These are phyloP conservation scores for Pristionchus maxplancki DNA, from an alignment of 2,888 invertebrate species.

Conservation along the genomic window DNA sequence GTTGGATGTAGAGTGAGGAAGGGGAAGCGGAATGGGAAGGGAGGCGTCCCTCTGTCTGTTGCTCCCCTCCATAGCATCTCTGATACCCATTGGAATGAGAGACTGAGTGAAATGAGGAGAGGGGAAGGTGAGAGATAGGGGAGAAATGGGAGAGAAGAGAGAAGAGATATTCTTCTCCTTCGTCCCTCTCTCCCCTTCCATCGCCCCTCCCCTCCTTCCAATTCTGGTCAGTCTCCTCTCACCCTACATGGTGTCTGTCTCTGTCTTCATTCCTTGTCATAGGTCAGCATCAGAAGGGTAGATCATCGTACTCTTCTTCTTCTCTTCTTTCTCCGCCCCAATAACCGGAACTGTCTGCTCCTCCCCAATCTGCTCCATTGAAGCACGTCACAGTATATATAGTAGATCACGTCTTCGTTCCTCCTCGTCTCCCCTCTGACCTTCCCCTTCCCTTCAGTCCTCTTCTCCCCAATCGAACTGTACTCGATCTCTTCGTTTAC, in stretches of 20 bases:
- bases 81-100: background rate
- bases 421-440: background rate
- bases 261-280: background rate
- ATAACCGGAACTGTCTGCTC: conserved; percentile 13
- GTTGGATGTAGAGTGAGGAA: background rate
- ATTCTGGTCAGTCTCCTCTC: conserved; percentile 46
- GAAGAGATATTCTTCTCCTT: conserved; percentile 6
- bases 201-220: conserved; percentile 25
- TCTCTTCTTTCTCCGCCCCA: background rate
- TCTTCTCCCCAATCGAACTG: background rate
- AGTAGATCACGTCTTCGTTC: conserved; percentile 7
- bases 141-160: conserved; percentile 25
- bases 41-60: conserved; percentile 27
- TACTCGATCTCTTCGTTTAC: conserved; percentile 19
- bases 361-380: background rate
- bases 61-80: background rate
- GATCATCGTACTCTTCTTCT: background rate
- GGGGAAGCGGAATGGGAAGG: background rate
- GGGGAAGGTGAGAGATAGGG: background rate
- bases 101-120: conserved; percentile 6
- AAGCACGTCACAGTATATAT: background rate
- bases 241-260: background rate
- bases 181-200: background rate
- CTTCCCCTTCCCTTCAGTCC: background rate
- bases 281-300: background rate